Conservation (phyloP, 2,888 invertebrate genomes). For the Scaptomyza cyrtandrae region DNA sequence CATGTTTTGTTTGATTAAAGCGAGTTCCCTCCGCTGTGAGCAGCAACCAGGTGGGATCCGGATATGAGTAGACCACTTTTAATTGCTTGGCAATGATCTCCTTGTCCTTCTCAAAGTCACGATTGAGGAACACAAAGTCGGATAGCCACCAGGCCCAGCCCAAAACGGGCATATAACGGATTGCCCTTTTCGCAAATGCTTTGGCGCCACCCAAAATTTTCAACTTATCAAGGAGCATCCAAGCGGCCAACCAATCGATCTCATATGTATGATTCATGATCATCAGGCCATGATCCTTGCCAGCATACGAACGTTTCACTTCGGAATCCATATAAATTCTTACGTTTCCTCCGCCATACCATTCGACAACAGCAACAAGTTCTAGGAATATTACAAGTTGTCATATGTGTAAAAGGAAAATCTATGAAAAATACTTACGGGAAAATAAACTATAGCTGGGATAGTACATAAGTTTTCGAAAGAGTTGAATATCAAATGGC, state of each 20-base stretch:
- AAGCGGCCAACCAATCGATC: conserved; percentile 97
- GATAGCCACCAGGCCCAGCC: conserved; percentile 99
- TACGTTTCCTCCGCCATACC: conserved; percentile 94
- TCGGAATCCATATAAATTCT: conserved; percentile 91
- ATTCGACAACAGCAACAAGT: conserved; percentile 95
- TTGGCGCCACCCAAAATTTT: conserved; percentile 95
- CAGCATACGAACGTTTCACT: conserved; percentile 90
- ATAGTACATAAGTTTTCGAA: conserved; percentile 94
- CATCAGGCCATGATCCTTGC: conserved; percentile 94
- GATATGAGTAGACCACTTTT: conserved; percentile 92
- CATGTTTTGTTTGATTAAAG: conserved; percentile 94
- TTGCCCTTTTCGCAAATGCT: conserved; percentile 96
- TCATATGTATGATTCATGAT: conserved; percentile 98
- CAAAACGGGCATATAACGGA: conserved; percentile 94
- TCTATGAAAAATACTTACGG: conserved; percentile 89
- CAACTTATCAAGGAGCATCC: conserved; percentile 94
- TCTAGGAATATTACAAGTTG: conserved; percentile 86
- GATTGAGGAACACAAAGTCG: conserved; percentile 96
- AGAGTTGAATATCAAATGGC: conserved; percentile 91
- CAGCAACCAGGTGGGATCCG: conserved; percentile 94
- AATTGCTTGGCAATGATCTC: conserved; percentile 92
- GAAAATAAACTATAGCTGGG: conserved; percentile 94
- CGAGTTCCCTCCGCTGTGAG: conserved; percentile 97
- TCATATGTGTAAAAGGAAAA: too few species aligned
- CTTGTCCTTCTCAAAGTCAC: conserved; percentile 96